phyloP scores from a whole-genome alignment of 92 coral and sea anemone genomes.

The Desmophyllum pertusum region DNA sequence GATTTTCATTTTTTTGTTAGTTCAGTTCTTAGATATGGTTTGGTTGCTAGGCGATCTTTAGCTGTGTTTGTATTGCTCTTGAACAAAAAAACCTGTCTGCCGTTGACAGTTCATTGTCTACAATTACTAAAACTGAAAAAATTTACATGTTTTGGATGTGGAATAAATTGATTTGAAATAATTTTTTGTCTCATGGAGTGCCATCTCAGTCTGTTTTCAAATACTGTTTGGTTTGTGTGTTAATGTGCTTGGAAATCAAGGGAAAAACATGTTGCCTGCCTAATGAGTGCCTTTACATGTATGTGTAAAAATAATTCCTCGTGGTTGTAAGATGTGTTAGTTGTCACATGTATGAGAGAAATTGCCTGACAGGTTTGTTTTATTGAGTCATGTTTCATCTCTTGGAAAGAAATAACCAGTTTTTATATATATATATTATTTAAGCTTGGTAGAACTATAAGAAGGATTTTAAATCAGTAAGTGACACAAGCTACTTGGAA shows the following conservation, averaged over 20 bases:
- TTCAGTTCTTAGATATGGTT: neutral
- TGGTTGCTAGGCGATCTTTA: neutral
- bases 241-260: too few species aligned
- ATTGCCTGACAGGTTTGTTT: neutral
- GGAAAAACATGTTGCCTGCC: neutral
- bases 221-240: neutral
- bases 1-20: neutral
- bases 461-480: too few species aligned
- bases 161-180: neutral
- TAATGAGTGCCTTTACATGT: too few species aligned
- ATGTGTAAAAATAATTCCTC: neutral
- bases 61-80: neutral
- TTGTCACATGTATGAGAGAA: neutral
- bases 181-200: neutral
- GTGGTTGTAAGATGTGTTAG: neutral
- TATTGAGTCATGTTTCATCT: neutral
- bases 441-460: too few species aligned
- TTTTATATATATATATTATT: too few species aligned
- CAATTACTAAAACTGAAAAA: neutral
- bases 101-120: neutral
- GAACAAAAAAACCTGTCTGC: neutral
- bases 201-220: neutral
- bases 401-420: neutral
- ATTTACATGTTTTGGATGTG: constrained; percentile 3
- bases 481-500: too few species aligned